Evolutionary conservation across 2,113 vertebrate species (phyloP).

Genomic region (Daubentonia madagascariensis): DNA sequence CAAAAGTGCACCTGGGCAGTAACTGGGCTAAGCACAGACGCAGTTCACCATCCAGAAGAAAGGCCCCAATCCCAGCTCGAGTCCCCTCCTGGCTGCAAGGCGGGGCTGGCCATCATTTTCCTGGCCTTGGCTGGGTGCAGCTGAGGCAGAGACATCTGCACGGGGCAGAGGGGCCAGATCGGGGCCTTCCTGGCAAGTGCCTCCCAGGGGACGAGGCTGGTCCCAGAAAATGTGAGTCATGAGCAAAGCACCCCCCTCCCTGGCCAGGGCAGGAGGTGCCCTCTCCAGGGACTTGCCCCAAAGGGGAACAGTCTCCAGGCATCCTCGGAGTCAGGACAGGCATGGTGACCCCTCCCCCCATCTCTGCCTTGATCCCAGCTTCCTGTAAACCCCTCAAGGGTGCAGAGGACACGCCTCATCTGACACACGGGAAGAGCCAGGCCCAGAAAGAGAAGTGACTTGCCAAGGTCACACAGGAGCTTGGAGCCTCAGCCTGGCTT

Average conservation of each 20-base stretch:
- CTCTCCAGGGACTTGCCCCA: neutral
- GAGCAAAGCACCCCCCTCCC: neutral
- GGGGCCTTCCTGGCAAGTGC: slow-evolving; percentile 34
- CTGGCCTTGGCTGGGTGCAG: neutral
- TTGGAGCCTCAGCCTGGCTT: neutral
- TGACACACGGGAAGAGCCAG: neutral
- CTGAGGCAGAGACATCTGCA: neutral
- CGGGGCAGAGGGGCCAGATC: neutral
- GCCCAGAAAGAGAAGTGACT: neutral
- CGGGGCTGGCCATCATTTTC: neutral
- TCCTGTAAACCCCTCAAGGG: neutral
- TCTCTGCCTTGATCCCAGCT: neutral
- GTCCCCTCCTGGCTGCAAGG: neutral
- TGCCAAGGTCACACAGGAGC: accelerated
- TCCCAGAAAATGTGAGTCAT: slow-evolving; percentile 41
- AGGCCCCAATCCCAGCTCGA: no score
- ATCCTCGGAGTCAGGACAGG: neutral
- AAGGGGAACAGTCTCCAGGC: accelerated
- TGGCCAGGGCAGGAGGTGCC: neutral
- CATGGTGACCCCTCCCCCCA: accelerated
- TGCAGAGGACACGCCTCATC: neutral
- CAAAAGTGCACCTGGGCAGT: neutral
- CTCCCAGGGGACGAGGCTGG: slow-evolving; percentile 4
- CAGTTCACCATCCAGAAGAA: neutral
- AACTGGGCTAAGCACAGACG: no score